Evolutionary conservation across 2,797 vertebrate species (phyloP).

Genomic region (Catharus ustulatus): DNA sequence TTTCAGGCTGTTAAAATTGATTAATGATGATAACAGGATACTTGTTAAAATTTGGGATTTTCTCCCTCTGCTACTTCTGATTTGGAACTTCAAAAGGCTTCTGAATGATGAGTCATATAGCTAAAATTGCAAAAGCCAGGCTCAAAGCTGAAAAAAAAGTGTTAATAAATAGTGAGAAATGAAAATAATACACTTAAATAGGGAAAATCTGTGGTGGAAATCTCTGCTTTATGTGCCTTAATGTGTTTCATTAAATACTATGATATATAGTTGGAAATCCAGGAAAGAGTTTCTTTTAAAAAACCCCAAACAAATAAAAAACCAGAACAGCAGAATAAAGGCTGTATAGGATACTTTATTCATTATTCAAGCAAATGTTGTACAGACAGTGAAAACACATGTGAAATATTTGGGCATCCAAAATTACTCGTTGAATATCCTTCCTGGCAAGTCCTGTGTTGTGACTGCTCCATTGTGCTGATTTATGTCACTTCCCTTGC

Average conservation of each 20-base stretch:
- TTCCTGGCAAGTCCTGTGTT: background rate
- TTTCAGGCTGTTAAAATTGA: conserved; percentile 4
- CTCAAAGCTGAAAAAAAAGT: background rate
- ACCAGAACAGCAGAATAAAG: background rate
- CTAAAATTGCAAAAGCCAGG: background rate
- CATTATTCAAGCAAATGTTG: background rate
- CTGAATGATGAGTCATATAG: background rate
- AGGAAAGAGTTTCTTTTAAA: background rate
- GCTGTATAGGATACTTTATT: background rate
- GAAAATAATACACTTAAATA: background rate
- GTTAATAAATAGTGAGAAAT: background rate
- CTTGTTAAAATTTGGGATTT: background rate
- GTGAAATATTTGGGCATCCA: background rate
- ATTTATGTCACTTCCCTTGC: background rate
- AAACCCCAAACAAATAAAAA: background rate
- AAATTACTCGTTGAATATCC: background rate
- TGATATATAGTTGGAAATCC: background rate
- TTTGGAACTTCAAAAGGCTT: conserved; percentile 16
- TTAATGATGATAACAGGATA: background rate
- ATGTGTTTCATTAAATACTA: background rate
- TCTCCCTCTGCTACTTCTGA: background rate
- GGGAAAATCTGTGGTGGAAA: background rate
- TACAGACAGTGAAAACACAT: background rate
- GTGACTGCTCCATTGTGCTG: background rate
- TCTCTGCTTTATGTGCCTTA: background rate